Evolutionary conservation across 2,113 vertebrate species (phyloP), one percentile per base, ranked within the genome.

Genomic region (Muntiacus muntjak): DNA sequence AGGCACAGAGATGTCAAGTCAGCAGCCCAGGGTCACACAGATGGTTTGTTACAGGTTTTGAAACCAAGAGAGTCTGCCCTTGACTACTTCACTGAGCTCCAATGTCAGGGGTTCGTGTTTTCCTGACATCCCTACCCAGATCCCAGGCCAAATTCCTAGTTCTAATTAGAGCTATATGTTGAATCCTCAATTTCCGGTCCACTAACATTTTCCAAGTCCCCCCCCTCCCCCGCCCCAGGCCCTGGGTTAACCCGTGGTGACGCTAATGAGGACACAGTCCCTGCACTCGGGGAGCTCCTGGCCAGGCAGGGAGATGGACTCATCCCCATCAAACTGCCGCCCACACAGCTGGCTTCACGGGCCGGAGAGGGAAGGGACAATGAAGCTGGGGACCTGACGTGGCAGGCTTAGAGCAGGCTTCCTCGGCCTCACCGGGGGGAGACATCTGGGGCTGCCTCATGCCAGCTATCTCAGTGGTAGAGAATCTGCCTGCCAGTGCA

Each of bases 321-420:
- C 2, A 0, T 26, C 7, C 43, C 10, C 19, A 9, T 12, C 25
- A 9, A 52, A 26, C 4, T 0, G 50, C 78, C 30, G 25, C 52
- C n/a, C 0, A 0, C 4, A 3, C 40, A 40, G 40, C 87, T 17
- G 52, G 17, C 87, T 23, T 36, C 60, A 11, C 2, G 0, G 50
- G 58, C 60, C 5, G 0, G 50, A n/a, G 60, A 14, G 60, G 23
- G 1, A 19, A 4, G 40, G 1, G 54, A 25, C 25, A 25, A 33
- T 7, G 28, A 25, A 1, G 28, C 19, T 7, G 40, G 5, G 40
- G 10, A 11, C 36, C 79, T 21, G 28, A 55, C 3, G 0, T 26
- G n/a, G 23, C 30, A 1, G 43, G 28, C 79, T 76, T 14, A 7
- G 17, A 6, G 17, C 14, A 40, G 62, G 79, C 17, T 40, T 58